These are phyloP conservation scores for Sarcophaga subvicina DNA, from an alignment of 2,888 invertebrate genomes.

Conservation along the genomic window DNA sequence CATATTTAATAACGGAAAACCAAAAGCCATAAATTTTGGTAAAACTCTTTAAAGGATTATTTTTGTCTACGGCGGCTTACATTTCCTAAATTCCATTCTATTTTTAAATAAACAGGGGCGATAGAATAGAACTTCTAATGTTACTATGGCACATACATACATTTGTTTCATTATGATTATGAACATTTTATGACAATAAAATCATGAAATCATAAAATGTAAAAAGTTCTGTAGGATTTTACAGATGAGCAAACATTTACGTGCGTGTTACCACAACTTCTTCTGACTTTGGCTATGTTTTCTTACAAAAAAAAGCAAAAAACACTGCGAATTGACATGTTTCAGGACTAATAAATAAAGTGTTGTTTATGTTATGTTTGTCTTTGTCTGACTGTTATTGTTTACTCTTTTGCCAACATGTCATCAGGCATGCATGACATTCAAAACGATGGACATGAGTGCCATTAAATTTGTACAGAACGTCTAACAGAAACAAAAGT, in stretches of 20 bases:
- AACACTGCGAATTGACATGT: neutral
- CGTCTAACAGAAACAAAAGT: constrained; percentile 22
- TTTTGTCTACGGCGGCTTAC: constrained; percentile 24
- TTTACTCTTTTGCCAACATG: too few species aligned
- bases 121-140: neutral
- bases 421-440: constrained; percentile 34
- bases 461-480: constrained; percentile 15
- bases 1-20: constrained; percentile 3
- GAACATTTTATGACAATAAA: constrained; percentile 29
- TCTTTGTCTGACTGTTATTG: constrained; percentile 26
- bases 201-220: neutral
- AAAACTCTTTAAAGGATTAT: constrained; percentile 36
- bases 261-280: constrained; percentile 25
- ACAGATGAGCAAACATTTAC: constrained; percentile 23
- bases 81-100: constrained; percentile 25
- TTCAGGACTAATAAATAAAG: constrained; percentile 32
- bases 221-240: constrained; percentile 14
- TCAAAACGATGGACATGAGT: constrained; percentile 41
- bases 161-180: constrained; percentile 48
- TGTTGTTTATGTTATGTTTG: neutral
- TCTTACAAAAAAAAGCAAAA: neutral
- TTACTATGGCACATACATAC: neutral
- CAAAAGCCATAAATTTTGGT: constrained; percentile 29
- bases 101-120: neutral
- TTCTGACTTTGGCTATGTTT: constrained; percentile 11